Base-by-base conservation (phyloP, 2,888 invertebrate genomes). In the Amorpha juglandis region DNA sequence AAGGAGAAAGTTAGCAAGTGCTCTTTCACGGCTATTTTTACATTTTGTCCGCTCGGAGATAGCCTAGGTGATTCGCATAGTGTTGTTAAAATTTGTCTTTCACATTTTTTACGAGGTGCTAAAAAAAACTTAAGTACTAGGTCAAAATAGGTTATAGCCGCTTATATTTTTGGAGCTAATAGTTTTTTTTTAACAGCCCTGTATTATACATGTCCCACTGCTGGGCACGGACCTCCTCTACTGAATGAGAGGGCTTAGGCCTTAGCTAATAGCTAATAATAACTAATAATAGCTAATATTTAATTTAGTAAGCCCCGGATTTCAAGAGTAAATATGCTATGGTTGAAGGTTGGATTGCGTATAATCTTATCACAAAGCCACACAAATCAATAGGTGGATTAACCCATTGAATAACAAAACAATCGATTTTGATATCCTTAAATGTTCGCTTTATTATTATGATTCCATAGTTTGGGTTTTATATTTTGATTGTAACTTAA, bases 11-110 rank as follows among this genome's bases (percentile, higher is more conserved):
- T 58, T 38, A 19, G 16, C 42, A 6, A 58, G 58, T 58, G 58
- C 42, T 58, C 58, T 58, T 58, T 58, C 42, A 6, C 19, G 38
- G 42, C 58, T 58, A 58, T 58, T 58, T 58, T 58, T 58, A 42
- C 58, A 42, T 58, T 58, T 12, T 42, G 58, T 19, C 19, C 58
- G 42, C 38, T 58, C 12, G 38, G 19, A 58, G 55, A 55, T 55
- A 55, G 55, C n/a, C 55, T 16, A 38, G 58, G 19, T 9, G 50
- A 50, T 21, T 58, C 42, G 38, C 58, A 16, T 19, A 19, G 58
- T 58, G 14, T 12, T 14, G 58, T 21, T 58, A 42, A 58, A 58
- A 42, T 58, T 1, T 58, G 11, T 42, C 58, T 58, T 58, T 58
- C 58, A 21, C 21, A 42, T 9, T 19, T 42, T 58, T 42, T 42